Conservation (phyloP, 2,888 invertebrate species). For the Bhutanitis thaidina region DNA sequence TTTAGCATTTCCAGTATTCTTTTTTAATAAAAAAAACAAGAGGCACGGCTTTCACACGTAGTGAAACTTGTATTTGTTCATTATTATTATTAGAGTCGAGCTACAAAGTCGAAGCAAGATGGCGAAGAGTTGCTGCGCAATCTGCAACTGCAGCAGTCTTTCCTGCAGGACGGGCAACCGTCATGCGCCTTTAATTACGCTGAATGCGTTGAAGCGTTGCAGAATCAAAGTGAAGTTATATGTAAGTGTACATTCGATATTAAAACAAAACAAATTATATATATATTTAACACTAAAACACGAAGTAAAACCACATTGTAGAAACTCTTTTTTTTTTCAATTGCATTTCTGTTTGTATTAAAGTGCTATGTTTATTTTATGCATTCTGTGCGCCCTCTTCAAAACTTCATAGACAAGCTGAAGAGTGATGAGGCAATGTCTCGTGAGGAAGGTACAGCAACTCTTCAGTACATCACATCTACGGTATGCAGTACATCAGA, state of each 20-base stretch:
- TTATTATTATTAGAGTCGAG: conserved; percentile 30
- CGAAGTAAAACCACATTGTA: too few species aligned
- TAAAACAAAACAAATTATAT: too few species aligned
- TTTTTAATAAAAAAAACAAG: too few species aligned
- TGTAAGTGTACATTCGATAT: conserved; percentile 32
- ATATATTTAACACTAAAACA: too few species aligned
- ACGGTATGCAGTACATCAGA: conserved; percentile 48
- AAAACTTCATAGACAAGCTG: conserved; percentile 42
- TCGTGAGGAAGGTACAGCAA: conserved; percentile 42
- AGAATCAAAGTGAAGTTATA: conserved; percentile 45
- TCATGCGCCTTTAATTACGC: conserved; percentile 37
- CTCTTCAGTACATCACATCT: conserved; percentile 40
- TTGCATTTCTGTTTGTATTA: too few species aligned
- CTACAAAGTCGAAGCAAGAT: conserved; percentile 25
- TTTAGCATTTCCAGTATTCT: too few species aligned
- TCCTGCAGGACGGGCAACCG: conserved; percentile 29
- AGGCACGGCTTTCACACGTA: too few species aligned
- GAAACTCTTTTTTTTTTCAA: too few species aligned
- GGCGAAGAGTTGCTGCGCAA: conserved; percentile 35
- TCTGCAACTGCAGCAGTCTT: conserved; percentile 36
- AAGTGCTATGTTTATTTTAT: too few species aligned
- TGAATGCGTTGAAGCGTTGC: conserved; percentile 41
- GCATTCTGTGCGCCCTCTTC: not conserved
- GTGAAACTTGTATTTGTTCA: too few species aligned
- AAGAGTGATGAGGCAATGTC: conserved; percentile 44